Base-by-base conservation (phyloP, 2,113 vertebrate genomes). In the Poeciliopsis retropinna region DNA sequence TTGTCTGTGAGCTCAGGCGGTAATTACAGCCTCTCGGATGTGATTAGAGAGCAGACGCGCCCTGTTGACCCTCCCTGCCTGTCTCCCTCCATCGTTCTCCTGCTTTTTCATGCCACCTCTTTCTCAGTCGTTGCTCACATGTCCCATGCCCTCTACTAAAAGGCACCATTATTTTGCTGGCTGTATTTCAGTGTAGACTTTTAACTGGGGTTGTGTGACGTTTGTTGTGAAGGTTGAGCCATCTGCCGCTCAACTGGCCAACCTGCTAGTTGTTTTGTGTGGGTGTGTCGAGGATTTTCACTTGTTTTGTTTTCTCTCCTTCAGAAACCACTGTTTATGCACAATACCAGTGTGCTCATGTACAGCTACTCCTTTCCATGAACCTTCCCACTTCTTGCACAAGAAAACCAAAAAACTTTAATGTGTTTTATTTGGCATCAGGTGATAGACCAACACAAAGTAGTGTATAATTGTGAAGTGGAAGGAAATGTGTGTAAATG, bases 11-110 rank as follows among this genome's bases (percentile, higher is more conserved):
- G 91, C 90, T 90, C 85, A 84, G 88, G 89, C 83, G 17, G 92
- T 94, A 95, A 95, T 95, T 94, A 93, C 89, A 93, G 90, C 89
- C 91, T 93, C 91, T 92, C 83, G 64, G 86, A 93, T 92, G 90
- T 93, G 92, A 94, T 94, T 95, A 94, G 88, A 93, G 88, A 90
- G 92, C 89, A 86, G 86, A 93, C 92, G 82, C 92, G 67, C 93
- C 94, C 93, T 89, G 83, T 62, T 84, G 87, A 90, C 91, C 88
- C 85, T 88, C 91, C 88, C 87, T 87, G 76, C 2, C 29, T 71
- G 75, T 87, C 79, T 87, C 80, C 72, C 75, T 86, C 76, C 79
- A 76, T 82, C 70, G 11, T 75, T 76, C 84, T 82, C 79, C 82
- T 61, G 65, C 75, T 76, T 69, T 81, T 85, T 87, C 63, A 67